These are phyloP conservation scores for Hydropotes inermis DNA, from an alignment of 2,113 vertebrate species.

Conservation along the genomic window DNA sequence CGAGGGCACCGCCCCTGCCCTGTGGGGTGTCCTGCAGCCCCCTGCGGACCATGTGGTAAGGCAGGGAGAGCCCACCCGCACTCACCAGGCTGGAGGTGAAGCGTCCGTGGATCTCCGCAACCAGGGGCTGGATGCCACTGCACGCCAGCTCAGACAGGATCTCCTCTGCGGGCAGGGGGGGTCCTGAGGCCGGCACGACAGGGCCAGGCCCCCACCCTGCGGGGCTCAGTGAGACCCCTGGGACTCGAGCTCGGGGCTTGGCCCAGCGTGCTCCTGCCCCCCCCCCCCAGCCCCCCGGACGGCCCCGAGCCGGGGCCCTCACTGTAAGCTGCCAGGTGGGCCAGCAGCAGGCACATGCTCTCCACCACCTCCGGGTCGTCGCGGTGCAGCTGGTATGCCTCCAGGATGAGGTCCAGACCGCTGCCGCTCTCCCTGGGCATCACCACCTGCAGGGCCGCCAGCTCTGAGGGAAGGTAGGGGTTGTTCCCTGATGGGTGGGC, in stretches of 20 bases:
- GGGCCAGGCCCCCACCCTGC: rapidly evolving
- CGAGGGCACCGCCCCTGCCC: rapidly evolving
- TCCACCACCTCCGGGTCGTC: slow-evolving; percentile 75
- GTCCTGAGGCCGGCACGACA: rapidly evolving
- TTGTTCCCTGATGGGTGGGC: neutral
- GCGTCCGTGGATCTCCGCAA: slow-evolving; percentile 71
- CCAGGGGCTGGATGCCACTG: slow-evolving; percentile 58
- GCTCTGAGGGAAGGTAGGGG: slow-evolving; percentile 68
- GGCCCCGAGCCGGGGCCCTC: neutral
- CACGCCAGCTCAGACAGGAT: slow-evolving; percentile 70
- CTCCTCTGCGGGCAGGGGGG: slow-evolving; percentile 68
- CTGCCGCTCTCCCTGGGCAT: slow-evolving; percentile 12
- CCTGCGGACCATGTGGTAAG: rapidly evolving
- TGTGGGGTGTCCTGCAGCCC: rapidly evolving
- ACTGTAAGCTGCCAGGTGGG: slow-evolving; percentile 76
- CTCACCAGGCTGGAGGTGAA: slow-evolving; percentile 80
- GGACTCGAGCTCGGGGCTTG: rapidly evolving
- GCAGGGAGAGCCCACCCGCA: too few relatives aligned
- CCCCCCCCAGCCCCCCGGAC: rapidly evolving
- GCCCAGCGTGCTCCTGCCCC: rapidly evolving
- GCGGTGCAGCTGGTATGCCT: slow-evolving; percentile 38
- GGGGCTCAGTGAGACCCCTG: rapidly evolving
- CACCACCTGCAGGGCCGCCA: slow-evolving; percentile 72
- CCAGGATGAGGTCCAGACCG: slow-evolving; percentile 67
- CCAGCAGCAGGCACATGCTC: slow-evolving; percentile 76